A percentile compares a stretch with the other conserved stretches of the same genome.
These are phyloP conservation scores for Anastrepha obliqua DNA, from an alignment of 1,140 invertebrate genomes.

Conservation along the genomic window DNA sequence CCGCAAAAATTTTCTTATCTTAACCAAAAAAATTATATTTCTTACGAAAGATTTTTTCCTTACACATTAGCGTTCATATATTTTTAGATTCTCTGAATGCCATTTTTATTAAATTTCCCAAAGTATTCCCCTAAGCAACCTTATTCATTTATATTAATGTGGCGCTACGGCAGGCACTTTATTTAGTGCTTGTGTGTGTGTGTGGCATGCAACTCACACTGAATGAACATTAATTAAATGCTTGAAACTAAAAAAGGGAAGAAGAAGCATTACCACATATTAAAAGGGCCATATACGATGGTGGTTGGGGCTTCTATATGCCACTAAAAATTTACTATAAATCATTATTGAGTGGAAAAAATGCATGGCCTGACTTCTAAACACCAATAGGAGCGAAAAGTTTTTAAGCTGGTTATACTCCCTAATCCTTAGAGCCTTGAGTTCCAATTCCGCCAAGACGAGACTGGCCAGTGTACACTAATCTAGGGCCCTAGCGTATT, in stretches of 20 bases:
- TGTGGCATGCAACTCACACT: neutral
- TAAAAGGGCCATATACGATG: neutral
- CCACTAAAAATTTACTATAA: too few species aligned
- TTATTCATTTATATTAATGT: conserved; percentile 31
- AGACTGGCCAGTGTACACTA: too few species aligned
- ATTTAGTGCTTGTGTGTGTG: neutral
- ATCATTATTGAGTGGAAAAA: too few species aligned
- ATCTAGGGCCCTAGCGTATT: too few species aligned
- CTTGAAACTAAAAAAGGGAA: neutral
- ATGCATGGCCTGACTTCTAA: too few species aligned
- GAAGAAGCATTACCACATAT: neutral
- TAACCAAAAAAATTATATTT: neutral
- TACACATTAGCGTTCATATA: neutral
- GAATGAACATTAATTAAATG: conserved; percentile 23
- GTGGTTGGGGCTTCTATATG: too few species aligned
- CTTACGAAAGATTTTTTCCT: neutral
- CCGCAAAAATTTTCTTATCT: neutral
- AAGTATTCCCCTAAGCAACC: neutral
- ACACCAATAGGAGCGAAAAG: too few species aligned
- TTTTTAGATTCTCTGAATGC: neutral
- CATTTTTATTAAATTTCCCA: neutral
- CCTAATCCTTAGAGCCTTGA: too few species aligned
- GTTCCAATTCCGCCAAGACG: too few species aligned
- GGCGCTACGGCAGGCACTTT: neutral
- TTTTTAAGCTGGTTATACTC: too few species aligned